Base-by-base conservation (phyloP, 2,888 invertebrate species). In the Hyles lineata region DNA sequence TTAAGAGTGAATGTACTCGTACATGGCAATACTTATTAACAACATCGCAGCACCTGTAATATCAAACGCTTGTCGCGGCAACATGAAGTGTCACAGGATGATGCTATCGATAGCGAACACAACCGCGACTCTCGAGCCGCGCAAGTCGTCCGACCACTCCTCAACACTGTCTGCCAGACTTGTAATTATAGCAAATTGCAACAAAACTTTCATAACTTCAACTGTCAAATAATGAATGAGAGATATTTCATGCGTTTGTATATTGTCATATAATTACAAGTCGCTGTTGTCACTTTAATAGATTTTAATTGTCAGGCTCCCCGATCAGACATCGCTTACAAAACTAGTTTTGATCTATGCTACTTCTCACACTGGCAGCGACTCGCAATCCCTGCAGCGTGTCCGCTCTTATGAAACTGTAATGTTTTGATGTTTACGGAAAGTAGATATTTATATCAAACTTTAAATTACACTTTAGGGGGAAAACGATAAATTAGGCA, bases 231-330 rank as follows among this genome's bases (percentile, higher is more conserved):
- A 88, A 89, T 67, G 90, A 92, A 92, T 91, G 89, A 90, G 88
- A 91, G 86, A 92, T 91, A 93, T 90, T 90, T 91, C 90, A 91
- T 86, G 80, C 85, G 84, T 85, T 85, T 85, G 85, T 85, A 85
- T 84, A 85, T 87, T 89, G 90, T 89, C 89, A 83, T 85, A 86
- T 93, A 92, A 93, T 93, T 90, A 89, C 85, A 91, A 79, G 83
- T 88, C 88, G 84, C 88, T 81, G 87, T 86, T 87, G 86, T 89
- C 89, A 87, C 87, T 85, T 82, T 93, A 92, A 93, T 93, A 91
- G 90, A 93, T 90, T 93, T 92, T 92, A 92, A 93, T 94, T 92
- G 87, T 88, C 83, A 87, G 81, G 76, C 78, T 79, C 83, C 77
- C 79, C 80, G 83, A 80, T 82, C 79, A 74, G 80, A 81, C 78